Base-by-base conservation (phyloP, 2,888 invertebrate species). In the Pherbina coryleti region DNA sequence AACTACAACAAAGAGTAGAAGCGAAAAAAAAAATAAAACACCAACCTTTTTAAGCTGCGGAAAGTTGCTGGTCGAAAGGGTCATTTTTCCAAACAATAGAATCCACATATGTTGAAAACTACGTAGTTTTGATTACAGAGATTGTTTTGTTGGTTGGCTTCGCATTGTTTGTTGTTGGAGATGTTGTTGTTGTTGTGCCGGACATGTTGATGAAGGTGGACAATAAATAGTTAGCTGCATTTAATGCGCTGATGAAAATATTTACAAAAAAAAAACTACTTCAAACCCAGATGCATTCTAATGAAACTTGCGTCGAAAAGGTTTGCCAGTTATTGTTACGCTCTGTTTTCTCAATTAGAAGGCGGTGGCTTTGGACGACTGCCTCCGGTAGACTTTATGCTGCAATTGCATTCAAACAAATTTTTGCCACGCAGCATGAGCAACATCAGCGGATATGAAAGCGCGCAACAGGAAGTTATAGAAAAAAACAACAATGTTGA, bases 291-390 rank as follows among this genome's bases (percentile, higher is more conserved):
- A 17, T 60, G 28, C 28, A 17, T 60, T 22, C 22, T 14, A 28
- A 60, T 60, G 25, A 28, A 60, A 3, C 11, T 60, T 60, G 5
- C 25, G 22, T 60, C 25, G 11, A 28, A 14, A 14, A 28, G 28
- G 25, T 60, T 19, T 60, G 60, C 28, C 60, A 25, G 60, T 25
- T 44, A 44, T 44, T 44, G 44, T 44, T 60, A 60, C 60, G 60
- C 60, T 60, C 60, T 60, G 60, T 25, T 60, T 60, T 60, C 28
- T 11, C 25, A 60, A 60, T 60, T 60, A 60, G 60, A 28, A 60
- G 60, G 60, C 60, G 60, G 60, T 60, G 25, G 22, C 60, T 11
- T 14, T 44, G 60, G 60, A 28, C 22, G 60, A 60, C 28, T 60
- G 25, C 28, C 60, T 22, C 17, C 28, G 14, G 4, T 14, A 25